Base-by-base conservation (phyloP, 2,113 vertebrate species). In the Cathartes aura region DNA sequence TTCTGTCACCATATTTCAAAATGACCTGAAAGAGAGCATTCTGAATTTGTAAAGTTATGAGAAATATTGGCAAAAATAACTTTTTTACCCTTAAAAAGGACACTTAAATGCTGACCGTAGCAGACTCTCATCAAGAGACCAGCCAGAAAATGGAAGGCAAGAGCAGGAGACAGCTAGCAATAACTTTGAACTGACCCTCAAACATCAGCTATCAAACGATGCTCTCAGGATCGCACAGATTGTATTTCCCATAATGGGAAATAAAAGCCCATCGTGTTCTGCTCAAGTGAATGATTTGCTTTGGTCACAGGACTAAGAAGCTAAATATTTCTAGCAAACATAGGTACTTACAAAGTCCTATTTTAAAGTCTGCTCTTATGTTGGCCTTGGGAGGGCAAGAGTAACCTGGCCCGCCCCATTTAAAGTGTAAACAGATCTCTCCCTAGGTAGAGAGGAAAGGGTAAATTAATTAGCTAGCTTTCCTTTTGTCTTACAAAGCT, bases 241-340 rank as follows among this genome's bases (percentile, higher is more conserved):
- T 97, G 58, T 92, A 89, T 97, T 98, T 97, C 97, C 91, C 82
- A 67, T 82, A 96, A 97, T 24, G 34, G 66, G 94, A 98, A 97
- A 97, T 96, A 89, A 97, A 97, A 98, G 63, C 71, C 88, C 87
- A 83, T 92, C 10, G 0, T 82, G 82, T 95, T 97, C 94, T 96
- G 70, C 94, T 97, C 80, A 90, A 96, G 90, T 93, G 83, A 95
- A 91, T 15, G 2, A 96, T 95, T 96, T 94, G 58, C 81, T 92
- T 82, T 89, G 82, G 91, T 95, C 85, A 81, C 82, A 96, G 91
- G 90, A 62, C 38, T 53, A 73, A 95, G 71, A 9, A 63, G 83
- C 84, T 94, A 95, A 97, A 94, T 94, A 90, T 95, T 97, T 93
- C 90, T 82, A 96, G 71, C 93, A 93, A 97, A 94, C 47, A 82